These are phyloP conservation scores for Sibirionetta formosa DNA, from an alignment of 2,797 vertebrate genomes.

Conservation along the genomic window DNA sequence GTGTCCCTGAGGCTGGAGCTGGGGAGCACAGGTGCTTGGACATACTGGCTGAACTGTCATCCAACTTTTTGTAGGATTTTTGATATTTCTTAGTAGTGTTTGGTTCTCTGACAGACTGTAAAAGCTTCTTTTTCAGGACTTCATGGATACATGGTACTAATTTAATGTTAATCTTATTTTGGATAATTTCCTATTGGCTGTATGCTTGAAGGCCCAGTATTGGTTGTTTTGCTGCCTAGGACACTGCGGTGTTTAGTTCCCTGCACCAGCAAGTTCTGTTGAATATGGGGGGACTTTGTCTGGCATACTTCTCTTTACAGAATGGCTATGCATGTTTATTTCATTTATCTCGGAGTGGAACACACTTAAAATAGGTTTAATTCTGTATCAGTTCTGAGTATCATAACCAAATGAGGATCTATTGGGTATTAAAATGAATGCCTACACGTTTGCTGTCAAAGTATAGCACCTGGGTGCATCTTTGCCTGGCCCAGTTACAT, in stretches of 20 bases:
- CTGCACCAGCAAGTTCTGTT: background rate
- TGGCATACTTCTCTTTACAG: background rate
- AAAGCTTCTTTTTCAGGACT: background rate
- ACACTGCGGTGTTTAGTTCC: background rate
- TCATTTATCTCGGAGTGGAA: background rate
- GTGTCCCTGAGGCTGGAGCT: background rate
- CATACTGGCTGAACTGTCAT: background rate
- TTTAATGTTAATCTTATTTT: background rate
- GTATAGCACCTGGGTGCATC: background rate
- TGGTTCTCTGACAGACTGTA: background rate
- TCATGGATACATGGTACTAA: background rate
- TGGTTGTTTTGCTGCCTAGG: background rate
- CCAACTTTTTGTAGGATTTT: background rate
- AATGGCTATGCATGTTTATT: background rate
- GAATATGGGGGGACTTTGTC: background rate
- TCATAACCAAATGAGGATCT: background rate
- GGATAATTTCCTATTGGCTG: background rate
- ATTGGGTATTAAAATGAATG: background rate
- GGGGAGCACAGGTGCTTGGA: background rate
- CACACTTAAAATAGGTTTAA: background rate
- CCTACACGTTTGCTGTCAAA: background rate
- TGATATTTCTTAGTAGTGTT: background rate
- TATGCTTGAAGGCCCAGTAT: background rate
- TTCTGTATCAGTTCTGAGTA: background rate
- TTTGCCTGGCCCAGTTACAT: background rate